phyloP scores from a whole-genome alignment of 92 coral and sea anemone genomes.

The Umimayanthus kanabou region DNA sequence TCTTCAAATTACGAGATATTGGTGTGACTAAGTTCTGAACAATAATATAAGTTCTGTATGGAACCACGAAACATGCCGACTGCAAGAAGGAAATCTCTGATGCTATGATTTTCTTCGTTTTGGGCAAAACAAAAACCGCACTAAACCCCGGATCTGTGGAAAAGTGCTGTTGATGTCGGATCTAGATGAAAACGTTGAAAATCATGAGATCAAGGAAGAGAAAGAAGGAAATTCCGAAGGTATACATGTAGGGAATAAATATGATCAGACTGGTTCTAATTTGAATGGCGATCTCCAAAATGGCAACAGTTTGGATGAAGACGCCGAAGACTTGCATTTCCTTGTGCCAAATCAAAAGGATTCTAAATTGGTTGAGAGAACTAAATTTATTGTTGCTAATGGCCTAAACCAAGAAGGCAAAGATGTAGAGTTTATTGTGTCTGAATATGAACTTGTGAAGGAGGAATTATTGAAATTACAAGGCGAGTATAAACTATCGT shows the following conservation, averaged over 20 bases:
- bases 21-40: neutral
- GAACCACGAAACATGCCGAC: conserved; percentile 33
- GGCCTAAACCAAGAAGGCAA: conserved; percentile 71
- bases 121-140: conserved; percentile 20
- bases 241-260: neutral
- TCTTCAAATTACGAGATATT: neutral
- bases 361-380: conserved; percentile 15
- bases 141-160: neutral
- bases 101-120: conserved; percentile 16
- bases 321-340: neutral
- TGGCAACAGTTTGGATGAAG: conserved; percentile 27
- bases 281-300: conserved; percentile 36
- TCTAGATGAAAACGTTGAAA: conserved; percentile 20
- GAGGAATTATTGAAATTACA: conserved; percentile 74
- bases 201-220: conserved; percentile 34
- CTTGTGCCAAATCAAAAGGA: neutral
- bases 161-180: conserved; percentile 37
- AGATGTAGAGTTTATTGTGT: conserved; percentile 61
- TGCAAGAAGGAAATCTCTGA: conserved; percentile 8
- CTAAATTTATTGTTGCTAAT: conserved; percentile 38
- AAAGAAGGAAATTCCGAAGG: conserved; percentile 24
- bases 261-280: neutral
- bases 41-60: conserved; percentile 19
- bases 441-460: conserved; percentile 71
- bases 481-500: conserved; percentile 67